Evolutionary conservation across 1,140 invertebrate genomes (phyloP), one percentile per base, ranked within the genome.

Genomic region (Hesperophylax magnus): DNA sequence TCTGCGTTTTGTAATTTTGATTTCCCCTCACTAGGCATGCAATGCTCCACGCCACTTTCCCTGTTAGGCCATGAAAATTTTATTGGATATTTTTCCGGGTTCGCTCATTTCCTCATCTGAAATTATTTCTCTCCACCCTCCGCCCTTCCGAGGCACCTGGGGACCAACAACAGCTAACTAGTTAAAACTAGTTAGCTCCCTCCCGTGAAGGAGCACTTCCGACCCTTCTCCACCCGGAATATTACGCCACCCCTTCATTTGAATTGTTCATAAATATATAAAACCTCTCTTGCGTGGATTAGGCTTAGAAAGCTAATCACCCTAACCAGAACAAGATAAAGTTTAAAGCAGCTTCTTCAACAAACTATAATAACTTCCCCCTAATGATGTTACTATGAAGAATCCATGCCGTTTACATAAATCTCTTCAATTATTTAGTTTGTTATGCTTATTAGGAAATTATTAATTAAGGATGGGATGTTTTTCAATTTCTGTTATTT

Each of bases 211-310:
- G 81, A 53, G 77, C 72, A 75, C 77, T 82, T 79, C 76, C 77
- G 71, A 54, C 58, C 80, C 80, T 72, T 58, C 15, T 58, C 20
- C 56, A 34, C 39, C 69, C 61, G 27, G 34, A 77, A 60, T 71
- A 69, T 76, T 31, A 75, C 63, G 34, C 56, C 78, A 24, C 72
- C 75, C 78, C 75, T 58, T 61, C 47, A 80, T 80, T 80, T 80
- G 74, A 80, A 82, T 82, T 80, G 81, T 80, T 78, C 81, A 82
- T 82, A 80, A 82, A 82, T 82, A 58, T 80, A 82, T 80, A 82
- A 82, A 80, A 82, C 52, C 78, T 80, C 74, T 69, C 77, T 18
- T 22, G 17, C 18, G 14, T 9, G 27, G 58, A 77, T 77, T 77
- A 82, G 52, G 31, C 61, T 20, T 60, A 78, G 77, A 58, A 67